Conservation (phyloP, 2,113 vertebrate species). For the Amblyornis subalaris region DNA sequence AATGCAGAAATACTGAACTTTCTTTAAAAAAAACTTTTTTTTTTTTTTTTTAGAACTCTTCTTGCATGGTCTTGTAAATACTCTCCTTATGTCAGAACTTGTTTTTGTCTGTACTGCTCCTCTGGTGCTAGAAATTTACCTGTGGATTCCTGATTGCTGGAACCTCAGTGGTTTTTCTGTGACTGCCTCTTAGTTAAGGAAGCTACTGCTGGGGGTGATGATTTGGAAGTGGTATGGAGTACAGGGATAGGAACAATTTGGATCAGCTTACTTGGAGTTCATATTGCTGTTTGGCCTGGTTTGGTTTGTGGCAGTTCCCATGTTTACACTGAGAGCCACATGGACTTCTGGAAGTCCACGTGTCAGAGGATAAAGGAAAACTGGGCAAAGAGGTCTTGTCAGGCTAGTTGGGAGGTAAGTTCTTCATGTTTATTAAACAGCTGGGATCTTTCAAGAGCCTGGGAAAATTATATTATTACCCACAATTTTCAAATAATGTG, state of each 20-base stretch:
- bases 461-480: background rate
- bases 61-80: background rate
- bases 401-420: background rate
- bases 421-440: background rate
- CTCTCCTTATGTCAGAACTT: background rate
- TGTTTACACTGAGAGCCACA: background rate
- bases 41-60: background rate
- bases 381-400: background rate
- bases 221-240: background rate
- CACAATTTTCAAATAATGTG: background rate
- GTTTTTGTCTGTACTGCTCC: background rate
- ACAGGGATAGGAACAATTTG: background rate
- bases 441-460: background rate
- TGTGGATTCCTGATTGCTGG: background rate
- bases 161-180: background rate
- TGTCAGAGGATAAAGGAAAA: background rate
- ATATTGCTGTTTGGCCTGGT: background rate
- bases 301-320: background rate
- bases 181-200: background rate
- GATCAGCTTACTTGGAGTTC: background rate
- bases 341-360: background rate
- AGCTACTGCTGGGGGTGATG: background rate
- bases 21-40: fast-evolving
- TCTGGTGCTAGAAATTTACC: background rate
- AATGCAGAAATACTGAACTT: background rate